These are phyloP conservation scores for Chironomus tentans DNA, from an alignment of 2,888 invertebrate genomes.

Conservation along the genomic window DNA sequence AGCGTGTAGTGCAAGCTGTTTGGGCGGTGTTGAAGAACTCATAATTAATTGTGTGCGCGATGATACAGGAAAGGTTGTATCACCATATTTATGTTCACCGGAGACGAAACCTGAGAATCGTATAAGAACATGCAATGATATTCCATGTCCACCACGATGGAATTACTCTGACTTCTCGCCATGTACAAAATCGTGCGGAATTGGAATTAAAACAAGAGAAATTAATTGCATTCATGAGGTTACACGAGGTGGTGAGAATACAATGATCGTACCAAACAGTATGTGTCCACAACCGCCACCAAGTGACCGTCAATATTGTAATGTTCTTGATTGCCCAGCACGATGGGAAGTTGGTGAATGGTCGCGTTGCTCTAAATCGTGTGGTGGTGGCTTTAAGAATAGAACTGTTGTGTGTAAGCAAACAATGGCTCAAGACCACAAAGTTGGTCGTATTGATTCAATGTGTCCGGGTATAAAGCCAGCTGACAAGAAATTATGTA, in stretches of 20 bases:
- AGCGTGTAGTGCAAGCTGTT: slow-evolving; percentile 88
- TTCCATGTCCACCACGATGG: slow-evolving; percentile 93
- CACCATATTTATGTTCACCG: slow-evolving; percentile 77
- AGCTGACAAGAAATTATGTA: slow-evolving; percentile 71
- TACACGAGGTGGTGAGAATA: slow-evolving; percentile 76
- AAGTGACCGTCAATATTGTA: slow-evolving; percentile 81
- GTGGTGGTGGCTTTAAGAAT: slow-evolving; percentile 82
- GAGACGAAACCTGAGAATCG: slow-evolving; percentile 82
- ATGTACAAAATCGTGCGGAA: slow-evolving; percentile 89
- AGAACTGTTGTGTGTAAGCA: slow-evolving; percentile 81
- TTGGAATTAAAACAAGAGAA: slow-evolving; percentile 84
- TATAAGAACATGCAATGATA: slow-evolving; percentile 85
- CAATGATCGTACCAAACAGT: slow-evolving; percentile 84
- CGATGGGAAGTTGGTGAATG: slow-evolving; percentile 82
- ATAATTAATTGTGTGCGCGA: slow-evolving; percentile 83
- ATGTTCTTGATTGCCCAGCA: slow-evolving; percentile 85
- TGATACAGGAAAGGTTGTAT: slow-evolving; percentile 76
- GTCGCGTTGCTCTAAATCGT: slow-evolving; percentile 88
- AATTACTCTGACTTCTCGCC: slow-evolving; percentile 80
- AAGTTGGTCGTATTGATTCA: slow-evolving; percentile 65
- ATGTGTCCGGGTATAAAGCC: slow-evolving; percentile 70
- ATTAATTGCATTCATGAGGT: slow-evolving; percentile 82
- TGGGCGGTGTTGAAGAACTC: slow-evolving; percentile 79
- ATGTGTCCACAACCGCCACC: slow-evolving; percentile 87
- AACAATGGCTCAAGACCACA: slow-evolving; percentile 86